Conservation (phyloP, 2,888 invertebrate genomes). For the Cryptocephalus primarius region DNA sequence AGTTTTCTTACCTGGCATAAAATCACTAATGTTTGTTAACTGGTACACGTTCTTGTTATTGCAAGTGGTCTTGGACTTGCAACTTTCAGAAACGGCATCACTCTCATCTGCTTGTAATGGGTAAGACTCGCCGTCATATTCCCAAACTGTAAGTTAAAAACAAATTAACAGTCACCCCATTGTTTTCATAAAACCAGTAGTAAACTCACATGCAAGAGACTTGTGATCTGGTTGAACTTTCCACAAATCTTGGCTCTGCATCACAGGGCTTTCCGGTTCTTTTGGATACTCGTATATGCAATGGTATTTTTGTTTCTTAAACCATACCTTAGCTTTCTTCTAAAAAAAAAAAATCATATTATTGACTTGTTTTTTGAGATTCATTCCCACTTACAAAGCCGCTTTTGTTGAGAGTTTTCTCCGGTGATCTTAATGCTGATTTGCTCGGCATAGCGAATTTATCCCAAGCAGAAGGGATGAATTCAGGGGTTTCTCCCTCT, state of each 20-base stretch:
- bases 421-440: conserved; percentile 57
- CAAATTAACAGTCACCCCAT: not conserved
- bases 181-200: not conserved
- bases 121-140: conserved; percentile 30
- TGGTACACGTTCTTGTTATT: conserved; percentile 23
- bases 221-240: not conserved
- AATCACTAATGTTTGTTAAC: conserved; percentile 22
- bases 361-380: too few species aligned
- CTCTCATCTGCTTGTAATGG: conserved; percentile 17
- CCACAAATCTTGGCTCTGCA: conserved; percentile 26
- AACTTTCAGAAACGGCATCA: conserved; percentile 15
- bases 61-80: conserved; percentile 16
- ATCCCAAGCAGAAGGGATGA: conserved; percentile 75
- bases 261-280: conserved; percentile 44
- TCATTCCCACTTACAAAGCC: conserved; percentile 15
- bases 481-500: conserved; percentile 55
- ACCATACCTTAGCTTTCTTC: conserved; percentile 49
- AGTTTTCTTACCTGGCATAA: conserved; percentile 17
- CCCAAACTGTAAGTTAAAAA: conserved; percentile 33
- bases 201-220: conserved; percentile 40
- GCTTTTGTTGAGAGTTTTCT: conserved; percentile 36
- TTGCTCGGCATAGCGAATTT: conserved; percentile 64
- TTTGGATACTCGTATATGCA: conserved; percentile 77
- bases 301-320: conserved; percentile 74
- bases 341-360: conserved; percentile 14